Base-by-base conservation (phyloP, 1,140 invertebrate species). In the Sycobia sp. region DNA sequence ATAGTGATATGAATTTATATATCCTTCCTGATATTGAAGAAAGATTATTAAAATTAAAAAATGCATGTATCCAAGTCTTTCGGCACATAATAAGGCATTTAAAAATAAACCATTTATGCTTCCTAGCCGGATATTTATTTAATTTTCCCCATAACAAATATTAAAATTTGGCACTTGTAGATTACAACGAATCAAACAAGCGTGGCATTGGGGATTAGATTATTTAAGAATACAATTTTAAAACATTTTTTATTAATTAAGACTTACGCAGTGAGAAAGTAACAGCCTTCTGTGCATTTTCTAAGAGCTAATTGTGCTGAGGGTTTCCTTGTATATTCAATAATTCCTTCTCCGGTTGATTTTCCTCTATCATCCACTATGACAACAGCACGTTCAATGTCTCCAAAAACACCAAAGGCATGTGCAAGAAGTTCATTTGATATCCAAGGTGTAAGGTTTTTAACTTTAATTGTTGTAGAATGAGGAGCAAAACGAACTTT, bases 301-400 rank as follows among this genome's bases (percentile, higher is more conserved):
- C 93, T 88, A n/a, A 98, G 82, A 1, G 96, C 97, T 41, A 90
- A 82, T 59, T 90, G 84, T 1, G 96, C 96, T 65, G 89, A 91
- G 22, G 90, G 91, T 83, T 99, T 99, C 58, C 95, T 85, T 2
- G 91, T 89, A 83, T 94, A 99, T 79, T 99, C 97, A 11, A 99
- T 91, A 53, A 99, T 90, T 13, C 97, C 98, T 83, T 99, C 97
- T 14, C 96, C 95, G 16, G 91, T 89, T 9, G 93, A 89, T 78
- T 95, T 94, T 50, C 97, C 97, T 73, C 96, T 87, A 67, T 99
- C 97, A 83, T 99, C 97, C 34, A 97, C 95, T 71, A 92, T 89
- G 0, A 99, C 95, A 69, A 95, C 87, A 4, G 96, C 96, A 59
- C 95, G 86, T 81, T 99, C 97, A 73, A 95, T 86, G 82, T 96